Evolutionary conservation across 1,140 invertebrate genomes (phyloP).

Genomic region (Pogonomyrmex barbatus): DNA sequence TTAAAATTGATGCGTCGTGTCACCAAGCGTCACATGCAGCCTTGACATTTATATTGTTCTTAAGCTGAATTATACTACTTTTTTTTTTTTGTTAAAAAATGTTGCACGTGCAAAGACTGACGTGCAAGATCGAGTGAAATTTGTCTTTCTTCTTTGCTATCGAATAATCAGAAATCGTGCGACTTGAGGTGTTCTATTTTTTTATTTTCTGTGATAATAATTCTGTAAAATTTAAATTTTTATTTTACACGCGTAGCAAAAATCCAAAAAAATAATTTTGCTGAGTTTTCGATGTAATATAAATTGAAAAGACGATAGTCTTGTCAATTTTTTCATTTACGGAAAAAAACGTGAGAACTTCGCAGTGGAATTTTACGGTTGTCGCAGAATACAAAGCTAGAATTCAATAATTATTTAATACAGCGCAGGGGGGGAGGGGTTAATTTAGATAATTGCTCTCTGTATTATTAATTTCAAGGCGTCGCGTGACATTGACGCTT

Average conservation of each 20-base stretch:
- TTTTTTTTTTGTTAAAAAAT: not conserved
- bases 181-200: not conserved
- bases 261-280: not conserved
- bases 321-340: not conserved
- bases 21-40: not conserved
- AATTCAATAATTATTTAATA: not conserved
- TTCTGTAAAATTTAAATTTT: not conserved
- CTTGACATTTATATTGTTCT: conserved; percentile 13
- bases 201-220: not conserved
- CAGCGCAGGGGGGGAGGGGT: not conserved
- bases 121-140: not conserved
- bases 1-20: not conserved
- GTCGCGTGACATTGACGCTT: conserved; percentile 35
- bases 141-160: not conserved
- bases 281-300: not conserved
- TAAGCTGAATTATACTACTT: not conserved
- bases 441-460: conserved; percentile 32
- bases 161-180: not conserved
- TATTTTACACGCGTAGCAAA: not conserved
- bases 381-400: not conserved
- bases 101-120: not conserved
- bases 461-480: conserved; percentile 9
- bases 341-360: not conserved
- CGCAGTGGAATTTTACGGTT: not conserved
- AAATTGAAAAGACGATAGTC: not conserved